A percentile compares a stretch with the other conserved stretches of the same genome.
phyloP scores from a whole-genome alignment of 2,888 invertebrate species.

The Amblyjoppa proteus region DNA sequence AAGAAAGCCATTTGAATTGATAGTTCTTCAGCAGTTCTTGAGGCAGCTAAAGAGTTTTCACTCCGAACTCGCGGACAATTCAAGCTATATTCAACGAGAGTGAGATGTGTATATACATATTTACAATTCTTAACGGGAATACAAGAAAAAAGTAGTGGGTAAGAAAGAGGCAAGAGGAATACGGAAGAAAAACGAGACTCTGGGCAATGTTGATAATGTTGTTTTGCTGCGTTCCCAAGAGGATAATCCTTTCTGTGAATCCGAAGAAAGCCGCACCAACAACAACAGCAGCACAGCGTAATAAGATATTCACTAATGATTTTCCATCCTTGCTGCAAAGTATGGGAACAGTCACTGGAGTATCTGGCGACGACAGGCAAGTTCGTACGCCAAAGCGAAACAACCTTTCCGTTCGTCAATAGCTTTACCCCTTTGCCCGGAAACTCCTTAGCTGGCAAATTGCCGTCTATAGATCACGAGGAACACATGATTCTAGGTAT shows the following conservation, averaged over 20 bases:
- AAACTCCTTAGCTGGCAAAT: constrained; percentile 4
- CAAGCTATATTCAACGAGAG: constrained; percentile 11
- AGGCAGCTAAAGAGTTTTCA: constrained; percentile 10
- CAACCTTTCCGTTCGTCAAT: constrained; percentile 3
- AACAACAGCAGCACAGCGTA: neutral
- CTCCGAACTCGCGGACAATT: constrained; percentile 20
- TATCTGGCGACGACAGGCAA: neutral
- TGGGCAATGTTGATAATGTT: neutral
- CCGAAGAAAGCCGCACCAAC: neutral
- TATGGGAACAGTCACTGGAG: neutral
- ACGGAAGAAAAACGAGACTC: constrained; percentile 5
- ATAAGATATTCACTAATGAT: neutral
- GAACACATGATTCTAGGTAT: neutral
- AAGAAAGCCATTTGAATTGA: constrained; percentile 38
- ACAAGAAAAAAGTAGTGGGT: neutral
- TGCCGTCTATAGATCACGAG: constrained; percentile 5
- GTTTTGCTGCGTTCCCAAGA: neutral
- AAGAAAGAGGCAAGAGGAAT: constrained; percentile 14
- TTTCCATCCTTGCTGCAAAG: neutral
- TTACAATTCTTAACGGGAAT: neutral
- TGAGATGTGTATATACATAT: neutral
- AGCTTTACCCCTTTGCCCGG: neutral
- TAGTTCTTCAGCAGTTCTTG: constrained; percentile 25
- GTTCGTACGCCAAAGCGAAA: constrained; percentile 3
- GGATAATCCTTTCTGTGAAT: neutral